A percentile compares a stretch with the other conserved stretches of the same genome.
Evolutionary conservation across 2,113 vertebrate genomes (phyloP).

Genomic region (Phrynosoma blainvillii): DNA sequence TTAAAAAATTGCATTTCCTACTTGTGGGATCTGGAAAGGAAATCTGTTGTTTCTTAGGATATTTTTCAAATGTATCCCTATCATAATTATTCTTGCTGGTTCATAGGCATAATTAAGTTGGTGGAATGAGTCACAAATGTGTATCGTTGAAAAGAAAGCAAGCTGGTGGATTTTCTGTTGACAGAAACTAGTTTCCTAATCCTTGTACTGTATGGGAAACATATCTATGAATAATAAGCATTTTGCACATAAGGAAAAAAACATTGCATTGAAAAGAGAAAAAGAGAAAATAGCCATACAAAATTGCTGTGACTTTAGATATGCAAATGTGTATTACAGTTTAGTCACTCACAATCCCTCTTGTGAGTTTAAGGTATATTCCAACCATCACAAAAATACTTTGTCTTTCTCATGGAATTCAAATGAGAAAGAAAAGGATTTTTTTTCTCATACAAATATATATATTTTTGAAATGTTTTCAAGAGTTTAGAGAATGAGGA

Average conservation of each 20-base stretch:
- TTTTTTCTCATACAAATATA: background rate
- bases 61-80: slow-evolving; percentile 25
- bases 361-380: slow-evolving; percentile 51
- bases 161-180: slow-evolving; percentile 42
- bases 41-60: background rate
- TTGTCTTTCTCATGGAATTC: slow-evolving; percentile 49
- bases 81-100: slow-evolving; percentile 20
- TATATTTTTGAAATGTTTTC: background rate
- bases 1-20: too few species aligned
- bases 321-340: slow-evolving; percentile 48
- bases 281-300: slow-evolving; percentile 43
- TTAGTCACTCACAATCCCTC: slow-evolving; percentile 27
- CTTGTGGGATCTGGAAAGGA: too few species aligned
- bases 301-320: slow-evolving; percentile 54
- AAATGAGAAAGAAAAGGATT: slow-evolving; percentile 24
- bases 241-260: slow-evolving; percentile 22
- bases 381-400: slow-evolving; percentile 55
- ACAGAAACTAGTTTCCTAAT: slow-evolving; percentile 43
- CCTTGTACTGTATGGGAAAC: slow-evolving; percentile 23
- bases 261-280: slow-evolving; percentile 55
- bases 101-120: slow-evolving; percentile 38
- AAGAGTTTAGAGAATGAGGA: slow-evolving; percentile 18
- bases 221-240: slow-evolving; percentile 32
- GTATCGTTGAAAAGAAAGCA: slow-evolving; percentile 48
- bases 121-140: slow-evolving; percentile 17